A percentile compares a stretch with the other conserved stretches of the same genome.
Conservation (phyloP, 2,888 invertebrate species). For the Ornithoptera alexandrae region DNA sequence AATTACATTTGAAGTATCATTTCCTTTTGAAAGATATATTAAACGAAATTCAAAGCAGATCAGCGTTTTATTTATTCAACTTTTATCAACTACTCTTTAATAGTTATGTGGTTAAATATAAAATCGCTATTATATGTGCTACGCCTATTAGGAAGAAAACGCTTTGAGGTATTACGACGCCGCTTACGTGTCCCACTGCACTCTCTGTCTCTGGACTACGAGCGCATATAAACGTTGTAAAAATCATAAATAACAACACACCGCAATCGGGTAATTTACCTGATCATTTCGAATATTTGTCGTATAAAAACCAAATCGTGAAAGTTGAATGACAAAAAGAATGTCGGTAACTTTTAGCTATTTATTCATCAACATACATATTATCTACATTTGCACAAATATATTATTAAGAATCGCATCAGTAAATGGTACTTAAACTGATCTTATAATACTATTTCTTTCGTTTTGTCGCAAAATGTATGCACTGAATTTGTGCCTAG, state of each 20-base stretch:
- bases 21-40: constrained; percentile 21
- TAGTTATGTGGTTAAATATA: too few relatives aligned
- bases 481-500: constrained; percentile 50
- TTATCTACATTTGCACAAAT: constrained; percentile 80
- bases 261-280: too few relatives aligned
- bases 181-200: too few relatives aligned
- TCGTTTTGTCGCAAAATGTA: constrained; percentile 52
- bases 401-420: constrained; percentile 72
- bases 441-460: constrained; percentile 67
- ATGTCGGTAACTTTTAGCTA: constrained; percentile 64
- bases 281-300: too few relatives aligned
- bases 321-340: constrained; percentile 37
- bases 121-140: too few relatives aligned
- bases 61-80: too few relatives aligned
- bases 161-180: too few relatives aligned
- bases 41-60: background rate
- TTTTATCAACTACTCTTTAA: too few relatives aligned
- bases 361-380: constrained; percentile 80
- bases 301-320: background rate
- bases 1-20: constrained; percentile 37
- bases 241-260: too few relatives aligned
- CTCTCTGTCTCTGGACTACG: too few relatives aligned
- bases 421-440: constrained; percentile 60
- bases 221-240: too few relatives aligned
- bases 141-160: too few relatives aligned